Percentiles rank a stretch among this genome's conserved stretches.
Evolutionary conservation across 2,888 invertebrate species (phyloP).

Genomic region (Nemotelus nigrinus): DNA sequence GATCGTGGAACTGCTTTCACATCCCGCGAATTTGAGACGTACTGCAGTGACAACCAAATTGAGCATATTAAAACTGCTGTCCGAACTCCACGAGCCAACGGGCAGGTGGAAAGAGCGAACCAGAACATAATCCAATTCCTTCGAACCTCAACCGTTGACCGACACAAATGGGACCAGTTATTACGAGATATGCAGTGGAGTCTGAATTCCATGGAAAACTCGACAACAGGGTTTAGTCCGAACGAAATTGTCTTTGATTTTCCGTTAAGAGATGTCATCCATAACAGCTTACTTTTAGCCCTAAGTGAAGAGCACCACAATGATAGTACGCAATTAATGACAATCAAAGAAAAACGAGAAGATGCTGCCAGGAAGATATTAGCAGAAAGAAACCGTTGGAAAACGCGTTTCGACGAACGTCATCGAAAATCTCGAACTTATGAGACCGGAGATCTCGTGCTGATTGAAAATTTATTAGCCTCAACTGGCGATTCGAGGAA

Average conservation of each 20-base stretch:
- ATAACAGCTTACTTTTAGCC: not conserved
- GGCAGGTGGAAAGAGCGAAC: too few relatives aligned
- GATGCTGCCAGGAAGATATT: conserved; percentile 39
- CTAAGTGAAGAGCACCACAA: too few relatives aligned
- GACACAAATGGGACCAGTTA: not conserved
- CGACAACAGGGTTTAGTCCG: conserved; percentile 14
- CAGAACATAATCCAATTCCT: not conserved
- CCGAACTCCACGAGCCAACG: not conserved
- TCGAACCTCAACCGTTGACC: not conserved
- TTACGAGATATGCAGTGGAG: conserved; percentile 14
- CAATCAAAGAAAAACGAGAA: too few relatives aligned
- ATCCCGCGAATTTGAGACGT: not conserved
- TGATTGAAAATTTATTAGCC: too few relatives aligned
- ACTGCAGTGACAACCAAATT: not conserved
- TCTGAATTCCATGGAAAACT: not conserved
- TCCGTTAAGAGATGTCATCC: not conserved
- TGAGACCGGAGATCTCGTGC: too few relatives aligned
- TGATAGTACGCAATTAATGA: too few relatives aligned
- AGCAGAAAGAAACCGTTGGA: conserved; percentile 47
- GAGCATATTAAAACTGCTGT: not conserved
- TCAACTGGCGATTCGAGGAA: too few relatives aligned
- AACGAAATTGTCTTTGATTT: conserved; percentile 14
- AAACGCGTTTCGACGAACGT: conserved; percentile 52
- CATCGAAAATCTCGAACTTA: too few relatives aligned
- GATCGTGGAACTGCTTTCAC: not conserved